Evolutionary conservation across 2,797 vertebrate species (phyloP), one percentile per base, ranked within the genome.

Genomic region (Pangasius mekongensis): DNA sequence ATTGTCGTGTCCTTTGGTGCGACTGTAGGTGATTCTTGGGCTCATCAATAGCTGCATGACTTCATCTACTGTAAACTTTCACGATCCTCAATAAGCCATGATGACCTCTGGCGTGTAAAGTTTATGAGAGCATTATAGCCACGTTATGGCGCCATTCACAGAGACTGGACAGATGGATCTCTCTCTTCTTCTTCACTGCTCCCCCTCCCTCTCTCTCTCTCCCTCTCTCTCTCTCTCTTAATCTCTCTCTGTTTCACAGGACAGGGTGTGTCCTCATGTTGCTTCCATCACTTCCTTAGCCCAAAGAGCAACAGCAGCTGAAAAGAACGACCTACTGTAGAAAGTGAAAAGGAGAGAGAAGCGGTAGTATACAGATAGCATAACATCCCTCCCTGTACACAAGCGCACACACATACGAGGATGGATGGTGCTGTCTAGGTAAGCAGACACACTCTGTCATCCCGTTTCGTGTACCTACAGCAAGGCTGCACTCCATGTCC

Each of bases 371-470:
- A 82, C 67, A 52, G 83, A 90, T 87, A 83, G 78, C 76, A 84
- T 47, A 81, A 80, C 78, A 69, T 77, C 91, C 87, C 87, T 83
- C 81, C 52, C 27, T 67, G 64, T 87, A 87, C 81, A 60, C 83
- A 56, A 66, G 71, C 78, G 67, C 87, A 89, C 87, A 89, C 74
- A 87, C 85, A 87, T 52, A 62, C 22, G 7, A 95, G 93, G 93
- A 96, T 95, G 93, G 94, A 96, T 95, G 93, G 95, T 91, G 93
- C 94, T 94, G 95, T 95, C 95, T 94, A 94, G 94, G 93, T 93
- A 90, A 91, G 92, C 93, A 92, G 94, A 96, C 95, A 94, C 94
- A 93, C 92, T 86, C 87, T 85, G 69, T 88, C 62, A 71, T 89
- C 76, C 67, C 30, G 71, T 49, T 73, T 49, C 43, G 33, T 80